phyloP scores from a whole-genome alignment of 1,140 invertebrate species.

The Physella acuta region DNA sequence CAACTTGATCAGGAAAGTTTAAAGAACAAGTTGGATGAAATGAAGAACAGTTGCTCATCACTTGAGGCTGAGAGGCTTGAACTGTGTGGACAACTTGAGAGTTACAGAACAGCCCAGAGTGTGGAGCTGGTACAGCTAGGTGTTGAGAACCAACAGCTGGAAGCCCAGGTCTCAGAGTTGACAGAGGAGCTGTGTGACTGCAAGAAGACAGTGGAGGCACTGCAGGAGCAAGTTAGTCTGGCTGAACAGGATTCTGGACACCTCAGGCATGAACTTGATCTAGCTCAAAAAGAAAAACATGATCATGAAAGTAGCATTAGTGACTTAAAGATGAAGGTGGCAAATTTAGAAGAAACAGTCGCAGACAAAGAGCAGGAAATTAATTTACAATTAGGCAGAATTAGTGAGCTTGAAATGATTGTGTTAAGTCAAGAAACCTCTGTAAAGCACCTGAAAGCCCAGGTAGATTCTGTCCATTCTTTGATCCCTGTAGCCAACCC shows the following conservation, averaged over 20 bases:
- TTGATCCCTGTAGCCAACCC: not conserved
- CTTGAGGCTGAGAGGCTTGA: constrained; percentile 11
- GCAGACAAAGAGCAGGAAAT: not conserved
- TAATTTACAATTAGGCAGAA: not conserved
- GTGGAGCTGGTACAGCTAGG: not conserved
- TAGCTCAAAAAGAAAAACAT: not conserved
- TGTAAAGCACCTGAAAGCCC: constrained; percentile 2
- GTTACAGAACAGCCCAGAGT: not conserved
- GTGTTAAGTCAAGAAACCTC: constrained; percentile 5
- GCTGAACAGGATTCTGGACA: not conserved
- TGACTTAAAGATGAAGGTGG: constrained; percentile 3
- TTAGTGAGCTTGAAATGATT: constrained; percentile 16
- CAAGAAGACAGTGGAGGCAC: not conserved
- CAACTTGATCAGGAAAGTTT: constrained; percentile 5
- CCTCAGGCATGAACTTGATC: not conserved
- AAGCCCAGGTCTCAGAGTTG: not conserved
- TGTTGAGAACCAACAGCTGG: not conserved
- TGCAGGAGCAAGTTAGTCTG: not conserved
- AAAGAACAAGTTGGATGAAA: not conserved
- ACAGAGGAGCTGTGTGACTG: not conserved
- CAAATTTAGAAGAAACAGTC: constrained; percentile 2
- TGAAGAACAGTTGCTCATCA: not conserved
- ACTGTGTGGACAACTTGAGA: constrained; percentile 12
- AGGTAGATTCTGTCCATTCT: constrained; percentile 2
- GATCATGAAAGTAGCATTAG: not conserved